These are phyloP conservation scores for Heliconius congener DNA, from an alignment of 1,140 invertebrate genomes.

Conservation along the genomic window DNA sequence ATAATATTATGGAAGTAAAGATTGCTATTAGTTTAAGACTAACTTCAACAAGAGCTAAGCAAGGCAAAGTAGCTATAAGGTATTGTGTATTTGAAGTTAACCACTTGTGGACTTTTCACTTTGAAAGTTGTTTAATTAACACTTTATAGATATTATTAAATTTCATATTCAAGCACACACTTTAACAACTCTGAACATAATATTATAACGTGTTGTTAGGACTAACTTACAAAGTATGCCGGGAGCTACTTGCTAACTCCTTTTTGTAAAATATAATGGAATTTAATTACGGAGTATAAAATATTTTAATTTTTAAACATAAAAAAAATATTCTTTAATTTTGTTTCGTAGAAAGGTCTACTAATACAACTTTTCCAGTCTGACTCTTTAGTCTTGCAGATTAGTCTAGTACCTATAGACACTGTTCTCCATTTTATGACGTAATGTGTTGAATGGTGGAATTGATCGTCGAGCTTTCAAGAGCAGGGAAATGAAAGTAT, in stretches of 20 bases:
- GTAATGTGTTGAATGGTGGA: no score
- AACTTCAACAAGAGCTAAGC: conserved; percentile 5
- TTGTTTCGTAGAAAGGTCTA: no score
- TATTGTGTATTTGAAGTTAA: conserved; percentile 17
- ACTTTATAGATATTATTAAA: conserved; percentile 11
- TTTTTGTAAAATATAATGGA: background rate
- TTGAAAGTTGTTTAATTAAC: conserved; percentile 22
- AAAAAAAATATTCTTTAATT: no score
- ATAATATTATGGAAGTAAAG: no score
- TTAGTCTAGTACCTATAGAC: no score
- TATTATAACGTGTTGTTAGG: background rate
- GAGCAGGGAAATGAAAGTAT: no score
- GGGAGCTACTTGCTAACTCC: background rate
- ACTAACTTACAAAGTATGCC: background rate
- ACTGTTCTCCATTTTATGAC: no score
- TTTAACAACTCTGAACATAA: conserved; percentile 8
- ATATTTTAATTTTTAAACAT: background rate
- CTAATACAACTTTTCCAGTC: no score
- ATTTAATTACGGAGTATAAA: background rate
- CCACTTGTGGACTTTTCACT: conserved; percentile 14
- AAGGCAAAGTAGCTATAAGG: background rate
- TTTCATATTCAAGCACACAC: conserved; percentile 16
- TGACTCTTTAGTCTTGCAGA: no score
- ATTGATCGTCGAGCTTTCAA: no score
- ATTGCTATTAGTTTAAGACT: background rate